Evolutionary conservation across 2,888 invertebrate species (phyloP).

Genomic region (Tipula confusa): DNA sequence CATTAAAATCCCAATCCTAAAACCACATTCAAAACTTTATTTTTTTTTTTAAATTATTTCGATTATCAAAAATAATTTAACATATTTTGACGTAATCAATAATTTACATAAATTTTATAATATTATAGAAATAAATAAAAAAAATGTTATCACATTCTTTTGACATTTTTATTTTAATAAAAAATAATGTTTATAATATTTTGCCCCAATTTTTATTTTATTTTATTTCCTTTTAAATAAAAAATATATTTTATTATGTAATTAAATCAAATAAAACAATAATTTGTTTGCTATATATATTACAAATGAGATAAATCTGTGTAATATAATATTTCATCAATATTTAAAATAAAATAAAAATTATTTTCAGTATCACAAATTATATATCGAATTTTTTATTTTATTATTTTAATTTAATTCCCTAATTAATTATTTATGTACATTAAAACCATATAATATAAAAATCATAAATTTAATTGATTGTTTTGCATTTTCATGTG

Average conservation of each 20-base stretch:
- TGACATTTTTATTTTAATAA: constrained; percentile 25
- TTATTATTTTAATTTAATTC: background rate
- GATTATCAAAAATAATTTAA: no score
- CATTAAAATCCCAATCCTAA: no score
- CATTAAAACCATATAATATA: background rate
- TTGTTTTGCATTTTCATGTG: constrained; percentile 25
- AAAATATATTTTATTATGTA: background rate
- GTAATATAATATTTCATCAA: background rate
- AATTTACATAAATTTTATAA: background rate
- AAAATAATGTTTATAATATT: background rate
- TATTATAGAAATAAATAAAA: background rate
- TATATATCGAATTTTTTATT: background rate
- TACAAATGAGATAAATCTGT: background rate
- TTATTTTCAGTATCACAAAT: background rate
- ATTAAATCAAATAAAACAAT: background rate
- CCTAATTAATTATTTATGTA: background rate
- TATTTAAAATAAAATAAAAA: background rate
- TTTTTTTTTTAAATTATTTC: background rate
- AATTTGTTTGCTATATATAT: background rate
- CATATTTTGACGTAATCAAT: background rate
- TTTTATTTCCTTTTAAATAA: background rate
- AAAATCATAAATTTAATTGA: background rate
- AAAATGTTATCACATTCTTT: constrained; percentile 21
- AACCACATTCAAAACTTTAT: no score
- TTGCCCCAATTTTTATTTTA: background rate